These are phyloP conservation scores for Sweltsa coloradensis DNA, from an alignment of 1,140 invertebrate genomes.

Conservation along the genomic window DNA sequence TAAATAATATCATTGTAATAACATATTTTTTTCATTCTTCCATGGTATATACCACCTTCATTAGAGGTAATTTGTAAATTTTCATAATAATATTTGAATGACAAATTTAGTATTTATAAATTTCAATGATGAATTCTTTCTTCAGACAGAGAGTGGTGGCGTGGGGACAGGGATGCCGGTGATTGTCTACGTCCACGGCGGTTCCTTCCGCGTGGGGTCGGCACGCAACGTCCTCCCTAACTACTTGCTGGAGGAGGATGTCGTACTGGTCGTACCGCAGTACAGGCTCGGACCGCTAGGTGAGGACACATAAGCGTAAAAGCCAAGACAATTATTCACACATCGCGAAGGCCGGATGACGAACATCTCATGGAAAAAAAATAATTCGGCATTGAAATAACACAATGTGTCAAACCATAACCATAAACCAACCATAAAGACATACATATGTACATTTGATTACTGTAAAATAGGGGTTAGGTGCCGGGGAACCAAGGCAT, in stretches of 20 bases:
- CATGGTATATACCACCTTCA: no score
- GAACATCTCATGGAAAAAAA: no score
- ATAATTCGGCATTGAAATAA: no score
- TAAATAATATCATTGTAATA: no score
- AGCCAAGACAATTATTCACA: neutral
- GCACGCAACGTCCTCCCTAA: constrained; percentile 18
- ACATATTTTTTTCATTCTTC: no score
- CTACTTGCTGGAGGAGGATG: constrained; percentile 23
- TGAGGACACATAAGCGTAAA: constrained; percentile 13
- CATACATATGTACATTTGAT: neutral
- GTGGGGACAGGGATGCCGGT: constrained; percentile 4
- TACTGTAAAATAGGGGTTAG: neutral
- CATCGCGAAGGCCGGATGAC: no score
- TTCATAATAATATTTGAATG: no score
- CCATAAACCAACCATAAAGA: neutral
- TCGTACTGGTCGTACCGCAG: constrained; percentile 26
- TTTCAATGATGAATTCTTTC: no score
- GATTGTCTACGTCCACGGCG: constrained; percentile 14
- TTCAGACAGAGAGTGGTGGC: no score
- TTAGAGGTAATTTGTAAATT: no score
- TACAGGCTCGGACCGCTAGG: constrained; percentile 29
- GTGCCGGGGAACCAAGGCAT: neutral
- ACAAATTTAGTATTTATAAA: no score
- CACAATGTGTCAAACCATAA: neutral
- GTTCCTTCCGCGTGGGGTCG: constrained; percentile 16